Evolutionary conservation across 2,113 vertebrate species (phyloP), one percentile per base, ranked within the genome.

Genomic region (Xiphias gladius): DNA sequence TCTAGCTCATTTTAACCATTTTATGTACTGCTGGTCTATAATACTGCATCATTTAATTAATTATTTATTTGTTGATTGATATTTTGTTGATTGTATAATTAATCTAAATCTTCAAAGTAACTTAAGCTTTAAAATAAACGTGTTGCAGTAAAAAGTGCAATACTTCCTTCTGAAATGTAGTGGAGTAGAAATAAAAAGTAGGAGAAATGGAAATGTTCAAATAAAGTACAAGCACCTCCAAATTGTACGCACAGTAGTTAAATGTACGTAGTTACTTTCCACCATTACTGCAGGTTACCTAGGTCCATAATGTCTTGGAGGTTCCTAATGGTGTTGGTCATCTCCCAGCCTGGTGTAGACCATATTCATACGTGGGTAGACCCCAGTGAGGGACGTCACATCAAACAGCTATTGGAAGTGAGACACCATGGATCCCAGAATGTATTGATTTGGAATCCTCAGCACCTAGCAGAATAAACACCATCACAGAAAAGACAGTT

Each of bases 391-490:
- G 57, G 96, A 96, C 61, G 76, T 90, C 11, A 97, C 96, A 5
- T 98, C 97, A 89, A 98, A 98, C 72, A 98, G 63, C 87, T 96
- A 97, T 94, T 97, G 97, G 85, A 99, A 98, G 90, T 98, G 97
- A 64, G 94, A 94, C 48, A 99, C 96, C 75, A 97, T 96, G 35
- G 96, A 94, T 68, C 88, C 90, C 85, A 98, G 93, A 5, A 94
- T 94, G 80, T 94, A 81, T 20, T 93, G 88, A 14, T 97, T 95
- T 0, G 93, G 93, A 8, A 82, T 90, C 32, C 86, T 90, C 78
- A 88, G 91, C 54, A 90, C 92, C 97, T 98, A 82, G 19, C 24
- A 68, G 48, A 82, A 80, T 86, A 70, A 48, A 85, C 4, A 43
- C 0, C 2, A 12, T 13, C 30, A 28, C 69, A 11, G 17, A 16